Evolutionary conservation across 2,888 invertebrate genomes (phyloP).

Genomic region (Acrocyrtus sp.): DNA sequence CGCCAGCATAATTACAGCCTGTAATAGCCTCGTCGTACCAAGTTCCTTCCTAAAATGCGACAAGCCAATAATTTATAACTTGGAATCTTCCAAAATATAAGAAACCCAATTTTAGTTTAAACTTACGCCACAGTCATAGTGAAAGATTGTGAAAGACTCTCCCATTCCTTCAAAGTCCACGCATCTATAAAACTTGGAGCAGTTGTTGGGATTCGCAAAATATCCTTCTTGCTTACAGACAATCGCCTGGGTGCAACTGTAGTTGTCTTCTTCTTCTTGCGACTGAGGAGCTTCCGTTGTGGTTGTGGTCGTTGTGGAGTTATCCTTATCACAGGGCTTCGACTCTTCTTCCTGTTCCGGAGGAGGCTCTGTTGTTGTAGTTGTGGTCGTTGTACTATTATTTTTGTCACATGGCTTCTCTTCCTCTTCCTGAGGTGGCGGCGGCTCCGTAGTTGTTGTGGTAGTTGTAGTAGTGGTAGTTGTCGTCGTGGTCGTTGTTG

Average conservation of each 20-base stretch:
- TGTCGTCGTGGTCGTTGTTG: not conserved
- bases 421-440: not conserved
- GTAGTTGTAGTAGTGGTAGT: constrained; percentile 4
- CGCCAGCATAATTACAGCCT: constrained; percentile 55
- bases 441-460: constrained; percentile 8
- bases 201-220: constrained; percentile 54
- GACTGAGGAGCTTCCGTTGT: constrained; percentile 27
- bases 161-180: constrained; percentile 54
- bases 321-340: constrained; percentile 40
- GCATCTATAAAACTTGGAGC: constrained; percentile 59
- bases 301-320: constrained; percentile 39
- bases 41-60: constrained; percentile 55
- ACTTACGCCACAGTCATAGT: constrained; percentile 57
- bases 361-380: constrained; percentile 25
- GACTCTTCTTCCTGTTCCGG: constrained; percentile 1
- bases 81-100: not conserved
- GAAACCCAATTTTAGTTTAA: not conserved
- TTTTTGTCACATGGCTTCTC: constrained; percentile 35
- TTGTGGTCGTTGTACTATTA: constrained; percentile 38
- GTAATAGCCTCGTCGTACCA: constrained; percentile 57
- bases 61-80: constrained; percentile 20
- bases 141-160: constrained; percentile 55
- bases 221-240: constrained; percentile 55
- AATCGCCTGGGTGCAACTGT: constrained; percentile 30
- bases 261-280: constrained; percentile 21